A percentile compares a stretch with the other conserved stretches of the same genome.
Conservation (phyloP, 2,888 invertebrate genomes). For the Rosalia funebris region DNA sequence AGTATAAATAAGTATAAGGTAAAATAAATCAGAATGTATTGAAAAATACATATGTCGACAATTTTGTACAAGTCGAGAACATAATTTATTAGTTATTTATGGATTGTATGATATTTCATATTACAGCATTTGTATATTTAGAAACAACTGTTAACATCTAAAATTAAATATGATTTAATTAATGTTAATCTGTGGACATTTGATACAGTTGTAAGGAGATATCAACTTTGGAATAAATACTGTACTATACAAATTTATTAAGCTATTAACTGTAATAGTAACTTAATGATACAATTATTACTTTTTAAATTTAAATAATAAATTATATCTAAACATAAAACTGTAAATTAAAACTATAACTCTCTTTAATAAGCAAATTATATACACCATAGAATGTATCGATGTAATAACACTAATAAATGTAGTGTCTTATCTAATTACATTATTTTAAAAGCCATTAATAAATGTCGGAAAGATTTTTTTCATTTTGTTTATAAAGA, state of each 20-base stretch:
- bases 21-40: no score
- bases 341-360: neutral
- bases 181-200: constrained; percentile 10
- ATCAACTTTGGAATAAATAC: constrained; percentile 16
- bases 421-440: constrained; percentile 40
- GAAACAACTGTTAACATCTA: constrained; percentile 26
- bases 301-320: constrained; percentile 8
- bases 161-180: constrained; percentile 26
- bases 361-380: constrained; percentile 17
- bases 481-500: constrained; percentile 33
- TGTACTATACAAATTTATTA: neutral
- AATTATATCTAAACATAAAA: constrained; percentile 10
- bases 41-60: neutral
- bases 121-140: constrained; percentile 27
- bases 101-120: constrained; percentile 1
- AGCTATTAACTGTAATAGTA: constrained; percentile 19
- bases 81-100: neutral
- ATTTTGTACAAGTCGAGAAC: neutral
- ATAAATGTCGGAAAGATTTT: constrained; percentile 38
- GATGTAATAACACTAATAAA: constrained; percentile 5
- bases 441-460: constrained; percentile 43
- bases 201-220: constrained; percentile 12
- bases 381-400: constrained; percentile 12
- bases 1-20: no score
- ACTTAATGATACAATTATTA: constrained; percentile 21